Conservation (phyloP, 2,797 vertebrate species). For the Ibycter americanus region DNA sequence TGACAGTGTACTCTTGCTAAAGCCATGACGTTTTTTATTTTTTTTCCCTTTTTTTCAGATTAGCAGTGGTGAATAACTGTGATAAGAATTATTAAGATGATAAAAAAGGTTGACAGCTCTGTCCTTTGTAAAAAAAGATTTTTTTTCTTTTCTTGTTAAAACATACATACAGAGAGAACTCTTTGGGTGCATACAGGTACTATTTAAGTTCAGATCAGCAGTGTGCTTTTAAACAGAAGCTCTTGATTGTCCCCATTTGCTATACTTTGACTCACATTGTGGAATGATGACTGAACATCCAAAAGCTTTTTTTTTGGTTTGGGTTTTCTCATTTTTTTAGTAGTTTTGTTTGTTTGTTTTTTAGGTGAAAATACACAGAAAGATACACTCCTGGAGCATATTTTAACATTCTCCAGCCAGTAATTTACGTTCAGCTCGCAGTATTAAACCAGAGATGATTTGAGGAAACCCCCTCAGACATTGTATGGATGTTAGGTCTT, state of each 20-base stretch:
- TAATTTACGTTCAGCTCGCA: background rate
- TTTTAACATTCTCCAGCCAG: background rate
- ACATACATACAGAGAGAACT: background rate
- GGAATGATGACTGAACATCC: background rate
- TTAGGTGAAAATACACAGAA: background rate
- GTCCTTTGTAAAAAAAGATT: background rate
- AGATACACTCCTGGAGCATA: background rate
- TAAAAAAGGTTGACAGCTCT: background rate
- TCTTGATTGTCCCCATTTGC: background rate
- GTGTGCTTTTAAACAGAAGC: background rate
- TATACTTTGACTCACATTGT: background rate
- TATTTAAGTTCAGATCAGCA: background rate
- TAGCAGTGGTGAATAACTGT: background rate
- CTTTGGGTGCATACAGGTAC: background rate
- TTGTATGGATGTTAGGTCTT: background rate
- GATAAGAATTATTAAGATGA: background rate
- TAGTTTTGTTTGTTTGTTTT: no score
- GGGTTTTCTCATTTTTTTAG: no score
- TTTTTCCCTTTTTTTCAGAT: no score
- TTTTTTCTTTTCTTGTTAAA: background rate
- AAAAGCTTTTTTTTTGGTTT: background rate
- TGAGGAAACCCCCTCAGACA: background rate
- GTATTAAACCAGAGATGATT: background rate
- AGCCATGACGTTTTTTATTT: background rate
- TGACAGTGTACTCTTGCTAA: background rate